Percentiles rank a stretch among this genome's conserved stretches.
phyloP scores from a whole-genome alignment of 2,113 vertebrate species.

The Halcyon malimbica region DNA sequence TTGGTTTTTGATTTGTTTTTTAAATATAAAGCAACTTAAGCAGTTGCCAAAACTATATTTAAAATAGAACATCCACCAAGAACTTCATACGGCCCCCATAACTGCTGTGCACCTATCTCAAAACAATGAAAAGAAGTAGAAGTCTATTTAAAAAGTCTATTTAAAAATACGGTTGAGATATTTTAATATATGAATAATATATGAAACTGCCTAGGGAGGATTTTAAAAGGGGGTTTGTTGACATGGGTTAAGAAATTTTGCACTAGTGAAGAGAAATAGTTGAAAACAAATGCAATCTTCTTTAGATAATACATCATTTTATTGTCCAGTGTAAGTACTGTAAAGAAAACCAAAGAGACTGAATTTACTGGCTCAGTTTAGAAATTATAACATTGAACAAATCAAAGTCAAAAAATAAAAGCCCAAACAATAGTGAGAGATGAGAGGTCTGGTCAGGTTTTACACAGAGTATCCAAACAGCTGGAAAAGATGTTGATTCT shows the following conservation, averaged over 20 bases:
- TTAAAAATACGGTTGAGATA: conserved; percentile 49
- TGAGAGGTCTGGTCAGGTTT: conserved; percentile 80
- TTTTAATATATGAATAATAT: conserved; percentile 69
- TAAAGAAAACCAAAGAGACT: conserved; percentile 69
- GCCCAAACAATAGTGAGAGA: conserved; percentile 77
- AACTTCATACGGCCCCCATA: neutral
- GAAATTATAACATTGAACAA: conserved; percentile 77
- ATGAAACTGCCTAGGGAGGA: conserved; percentile 21
- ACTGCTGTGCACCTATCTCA: conserved; percentile 31
- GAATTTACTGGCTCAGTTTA: conserved; percentile 69
- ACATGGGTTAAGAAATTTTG: conserved; percentile 34
- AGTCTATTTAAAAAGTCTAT: conserved; percentile 52
- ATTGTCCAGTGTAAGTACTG: conserved; percentile 58
- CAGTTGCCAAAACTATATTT: conserved; percentile 56
- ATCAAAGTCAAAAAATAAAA: conserved; percentile 79
- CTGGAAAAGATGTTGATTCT: conserved; percentile 85
- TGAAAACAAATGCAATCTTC: conserved; percentile 54
- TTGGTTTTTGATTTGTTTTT: too few relatives aligned
- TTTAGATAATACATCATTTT: conserved; percentile 32
- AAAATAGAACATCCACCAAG: conserved; percentile 48
- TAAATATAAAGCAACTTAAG: neutral
- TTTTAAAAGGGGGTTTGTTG: conserved; percentile 45
- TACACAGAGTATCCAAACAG: conserved; percentile 82
- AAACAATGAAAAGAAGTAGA: conserved; percentile 68
- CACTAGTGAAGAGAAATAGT: conserved; percentile 47